phyloP scores from a whole-genome alignment of 2,113 vertebrate genomes.

The Prunella fulvescens region DNA sequence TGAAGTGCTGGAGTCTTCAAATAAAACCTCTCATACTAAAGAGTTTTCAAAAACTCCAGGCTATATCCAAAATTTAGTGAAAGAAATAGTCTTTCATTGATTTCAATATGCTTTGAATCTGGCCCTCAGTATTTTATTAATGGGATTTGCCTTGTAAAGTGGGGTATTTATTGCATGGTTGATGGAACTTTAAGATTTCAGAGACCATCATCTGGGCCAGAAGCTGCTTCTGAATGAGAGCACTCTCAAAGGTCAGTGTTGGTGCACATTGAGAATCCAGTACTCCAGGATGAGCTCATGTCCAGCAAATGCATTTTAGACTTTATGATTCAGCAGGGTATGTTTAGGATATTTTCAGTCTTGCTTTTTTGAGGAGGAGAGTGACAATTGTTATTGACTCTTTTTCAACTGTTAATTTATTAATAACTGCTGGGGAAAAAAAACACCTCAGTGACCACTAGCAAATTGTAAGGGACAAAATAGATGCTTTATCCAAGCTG shows the following conservation, averaged over 20 bases:
- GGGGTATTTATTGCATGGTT: neutral
- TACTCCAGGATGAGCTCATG: neutral
- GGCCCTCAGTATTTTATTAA: neutral
- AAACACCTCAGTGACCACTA: neutral
- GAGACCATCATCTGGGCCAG: neutral
- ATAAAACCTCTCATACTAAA: neutral
- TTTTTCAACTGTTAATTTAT: neutral
- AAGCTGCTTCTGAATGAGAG: conserved; percentile 15
- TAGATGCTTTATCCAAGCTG: neutral
- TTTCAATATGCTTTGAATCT: neutral
- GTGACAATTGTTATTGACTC: neutral
- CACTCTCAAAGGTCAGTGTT: neutral
- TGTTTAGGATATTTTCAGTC: conserved; percentile 21
- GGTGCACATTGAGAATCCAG: neutral
- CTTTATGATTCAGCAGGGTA: neutral
- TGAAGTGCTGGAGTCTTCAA: neutral
- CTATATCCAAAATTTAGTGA: neutral
- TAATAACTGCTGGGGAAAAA: neutral
- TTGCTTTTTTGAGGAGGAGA: neutral
- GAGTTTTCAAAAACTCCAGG: neutral
- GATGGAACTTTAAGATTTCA: neutral
- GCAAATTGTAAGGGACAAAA: neutral
- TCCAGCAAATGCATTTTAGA: conserved; percentile 23
- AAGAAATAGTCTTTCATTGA: neutral
- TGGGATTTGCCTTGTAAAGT: neutral